A percentile compares a stretch with the other conserved stretches of the same genome.
These are phyloP conservation scores for Rapana venosa DNA, from an alignment of 2,888 invertebrate genomes.

Conservation along the genomic window DNA sequence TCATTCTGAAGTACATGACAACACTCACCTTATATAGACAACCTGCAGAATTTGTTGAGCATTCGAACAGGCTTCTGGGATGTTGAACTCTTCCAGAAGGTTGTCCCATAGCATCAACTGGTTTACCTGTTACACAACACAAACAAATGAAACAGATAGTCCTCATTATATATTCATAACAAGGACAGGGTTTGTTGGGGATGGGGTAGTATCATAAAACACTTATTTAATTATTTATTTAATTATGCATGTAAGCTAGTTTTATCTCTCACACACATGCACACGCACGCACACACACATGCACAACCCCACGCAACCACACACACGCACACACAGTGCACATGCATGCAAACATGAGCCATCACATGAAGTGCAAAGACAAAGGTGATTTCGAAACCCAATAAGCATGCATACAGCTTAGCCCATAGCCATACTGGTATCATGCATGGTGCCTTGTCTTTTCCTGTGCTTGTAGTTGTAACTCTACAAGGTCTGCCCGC, in stretches of 20 bases:
- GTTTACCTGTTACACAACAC: constrained; percentile 84
- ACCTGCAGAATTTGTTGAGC: constrained; percentile 90
- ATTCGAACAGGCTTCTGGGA: constrained; percentile 92
- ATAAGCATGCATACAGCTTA: too few relatives aligned
- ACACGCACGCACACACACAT: neutral
- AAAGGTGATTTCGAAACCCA: neutral
- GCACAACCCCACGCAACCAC: neutral
- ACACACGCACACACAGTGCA: neutral
- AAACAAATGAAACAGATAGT: neutral
- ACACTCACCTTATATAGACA: constrained; percentile 86
- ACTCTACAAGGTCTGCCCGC: too few relatives aligned
- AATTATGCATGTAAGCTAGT: too few relatives aligned
- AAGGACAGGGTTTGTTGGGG: neutral
- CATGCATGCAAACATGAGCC: neutral
- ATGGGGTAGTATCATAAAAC: neutral
- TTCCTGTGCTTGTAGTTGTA: too few relatives aligned
- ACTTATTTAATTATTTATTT: too few relatives aligned
- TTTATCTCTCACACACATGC: neutral
- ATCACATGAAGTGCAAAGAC: neutral
- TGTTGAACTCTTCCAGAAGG: constrained; percentile 81
- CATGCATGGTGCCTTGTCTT: too few relatives aligned
- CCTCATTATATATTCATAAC: neutral
- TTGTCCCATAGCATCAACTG: constrained; percentile 92
- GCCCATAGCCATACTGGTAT: too few relatives aligned
- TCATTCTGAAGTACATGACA: neutral